A percentile compares a stretch with the other conserved stretches of the same genome.
phyloP scores from a whole-genome alignment of 2,888 invertebrate species.

The Margaritifera margaritifera region DNA sequence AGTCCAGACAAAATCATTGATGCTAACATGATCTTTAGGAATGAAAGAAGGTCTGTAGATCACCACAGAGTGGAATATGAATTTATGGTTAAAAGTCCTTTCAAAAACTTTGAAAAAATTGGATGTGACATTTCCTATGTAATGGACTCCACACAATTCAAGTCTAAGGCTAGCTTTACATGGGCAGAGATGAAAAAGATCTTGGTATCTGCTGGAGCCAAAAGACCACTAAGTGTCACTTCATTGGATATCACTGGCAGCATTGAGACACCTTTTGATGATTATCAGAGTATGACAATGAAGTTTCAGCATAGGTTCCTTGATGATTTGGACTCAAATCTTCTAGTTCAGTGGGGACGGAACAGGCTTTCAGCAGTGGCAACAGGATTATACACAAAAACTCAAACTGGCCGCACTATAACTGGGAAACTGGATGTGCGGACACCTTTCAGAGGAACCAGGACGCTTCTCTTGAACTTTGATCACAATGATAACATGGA shows the following conservation, averaged over 20 bases:
- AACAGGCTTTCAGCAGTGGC: slow-evolving; percentile 22
- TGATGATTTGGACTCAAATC: slow-evolving; percentile 16
- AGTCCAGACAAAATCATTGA: slow-evolving; percentile 36
- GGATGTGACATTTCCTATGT: slow-evolving; percentile 30
- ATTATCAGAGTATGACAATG: slow-evolving; percentile 20
- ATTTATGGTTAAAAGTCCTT: slow-evolving; percentile 43
- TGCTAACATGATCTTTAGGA: slow-evolving; percentile 29
- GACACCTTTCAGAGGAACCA: slow-evolving; percentile 32
- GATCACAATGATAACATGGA: slow-evolving; percentile 17
- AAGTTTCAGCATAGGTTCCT: slow-evolving; percentile 23
- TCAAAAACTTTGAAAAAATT: slow-evolving; percentile 34
- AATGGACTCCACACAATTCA: slow-evolving; percentile 23
- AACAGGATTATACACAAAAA: slow-evolving; percentile 8
- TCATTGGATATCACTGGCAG: slow-evolving; percentile 32
- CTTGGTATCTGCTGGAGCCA: slow-evolving; percentile 29
- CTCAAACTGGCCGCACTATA: slow-evolving; percentile 9
- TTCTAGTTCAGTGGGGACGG: slow-evolving; percentile 28
- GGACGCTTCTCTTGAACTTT: slow-evolving; percentile 18
- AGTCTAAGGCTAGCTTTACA: slow-evolving; percentile 32
- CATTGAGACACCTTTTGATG: slow-evolving; percentile 40
- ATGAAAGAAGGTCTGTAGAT: slow-evolving; percentile 20
- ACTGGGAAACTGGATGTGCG: slow-evolving; percentile 24
- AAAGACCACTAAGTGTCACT: slow-evolving; percentile 30
- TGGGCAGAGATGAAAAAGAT: slow-evolving; percentile 42
- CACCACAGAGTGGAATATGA: slow-evolving; percentile 29